phyloP scores from a whole-genome alignment of 2,888 invertebrate species.

The Synergus laeviventris region DNA sequence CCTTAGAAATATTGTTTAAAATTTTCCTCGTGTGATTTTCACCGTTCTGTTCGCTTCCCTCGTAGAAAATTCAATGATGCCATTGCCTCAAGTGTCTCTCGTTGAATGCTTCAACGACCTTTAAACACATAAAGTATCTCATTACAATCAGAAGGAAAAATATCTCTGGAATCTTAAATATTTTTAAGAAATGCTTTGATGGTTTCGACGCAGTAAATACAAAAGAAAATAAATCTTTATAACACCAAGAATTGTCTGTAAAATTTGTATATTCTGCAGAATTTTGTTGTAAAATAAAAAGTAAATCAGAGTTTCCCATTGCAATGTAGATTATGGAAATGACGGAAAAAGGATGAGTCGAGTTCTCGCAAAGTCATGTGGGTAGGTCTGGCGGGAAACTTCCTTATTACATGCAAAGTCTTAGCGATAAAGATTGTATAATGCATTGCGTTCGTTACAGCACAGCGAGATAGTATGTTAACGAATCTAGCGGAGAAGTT shows the following conservation, averaged over 20 bases:
- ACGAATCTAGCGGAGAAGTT: conserved; percentile 29
- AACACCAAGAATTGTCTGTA: not conserved
- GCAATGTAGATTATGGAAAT: conserved; percentile 20
- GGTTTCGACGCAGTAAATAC: not conserved
- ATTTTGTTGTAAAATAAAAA: not conserved
- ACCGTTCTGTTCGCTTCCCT: conserved; percentile 32
- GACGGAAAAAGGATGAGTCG: not conserved
- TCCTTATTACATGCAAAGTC: conserved; percentile 37
- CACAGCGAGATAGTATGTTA: conserved; percentile 15
- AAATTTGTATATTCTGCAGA: not conserved
- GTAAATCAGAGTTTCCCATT: conserved; percentile 20
- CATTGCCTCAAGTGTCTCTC: conserved; percentile 50
- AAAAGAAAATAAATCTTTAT: no score
- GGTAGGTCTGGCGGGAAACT: conserved; percentile 21
- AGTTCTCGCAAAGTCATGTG: not conserved
- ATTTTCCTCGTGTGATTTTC: conserved; percentile 15
- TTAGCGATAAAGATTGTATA: conserved; percentile 28
- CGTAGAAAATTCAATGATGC: conserved; percentile 26
- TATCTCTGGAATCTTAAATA: not conserved
- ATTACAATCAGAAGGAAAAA: conserved; percentile 46
- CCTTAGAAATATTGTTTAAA: conserved; percentile 14
- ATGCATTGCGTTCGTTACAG: conserved; percentile 28
- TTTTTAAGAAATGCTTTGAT: not conserved
- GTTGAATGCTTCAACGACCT: conserved; percentile 39
- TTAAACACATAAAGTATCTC: conserved; percentile 48